Evolutionary conservation across 2,797 vertebrate genomes (phyloP), one percentile per base, ranked within the genome.

Genomic region (Sebastolobus alascanus): DNA sequence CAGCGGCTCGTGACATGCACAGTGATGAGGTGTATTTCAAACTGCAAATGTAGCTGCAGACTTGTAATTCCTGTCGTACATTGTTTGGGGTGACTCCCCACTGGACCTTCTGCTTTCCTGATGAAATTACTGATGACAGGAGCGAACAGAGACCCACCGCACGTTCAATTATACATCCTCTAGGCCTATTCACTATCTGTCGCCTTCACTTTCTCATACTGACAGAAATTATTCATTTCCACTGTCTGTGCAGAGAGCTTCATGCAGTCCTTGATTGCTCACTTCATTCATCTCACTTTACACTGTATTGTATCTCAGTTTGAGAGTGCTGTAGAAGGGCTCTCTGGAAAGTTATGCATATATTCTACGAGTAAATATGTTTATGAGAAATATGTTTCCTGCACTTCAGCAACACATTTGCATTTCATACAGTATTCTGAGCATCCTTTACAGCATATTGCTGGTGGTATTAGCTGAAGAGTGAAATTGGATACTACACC

Each of bases 71-170:
- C 29, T 82, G 72, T 68, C 6, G 1, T 43, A 58, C 52, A 71
- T 66, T 52, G 31, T 74, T 68, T 63, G 33, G 50, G 38, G 64
- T 71, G 67, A 79, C 33, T 68, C 46, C 70, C 68, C 37, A 52
- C 61, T 31, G 43, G 37, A 85, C 20, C 3, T 6, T 68, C 35
- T 68, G 56, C 54, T 74, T 73, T 75, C 25, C 61, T 77, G 84
- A 90, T 74, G 50, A 79, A 86, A 89, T 89, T 8, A 60, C 60
- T 56, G 68, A 78, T 72, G 81, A 46, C 87, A 89, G 82, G 60
- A 84, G 63, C 12, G 50, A 87, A 81, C 65, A 60, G 80, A 87
- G 79, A 77, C 71, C 78, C 73, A 74, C 67, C 37, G 35, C 82
- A 66, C 20, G 11, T 75, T 89, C 75, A 86, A 75, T 88, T 86